Evolutionary conservation across 2,888 invertebrate genomes (phyloP), one percentile per base, ranked within the genome.

Genomic region (Dorcus parallelipipedus): DNA sequence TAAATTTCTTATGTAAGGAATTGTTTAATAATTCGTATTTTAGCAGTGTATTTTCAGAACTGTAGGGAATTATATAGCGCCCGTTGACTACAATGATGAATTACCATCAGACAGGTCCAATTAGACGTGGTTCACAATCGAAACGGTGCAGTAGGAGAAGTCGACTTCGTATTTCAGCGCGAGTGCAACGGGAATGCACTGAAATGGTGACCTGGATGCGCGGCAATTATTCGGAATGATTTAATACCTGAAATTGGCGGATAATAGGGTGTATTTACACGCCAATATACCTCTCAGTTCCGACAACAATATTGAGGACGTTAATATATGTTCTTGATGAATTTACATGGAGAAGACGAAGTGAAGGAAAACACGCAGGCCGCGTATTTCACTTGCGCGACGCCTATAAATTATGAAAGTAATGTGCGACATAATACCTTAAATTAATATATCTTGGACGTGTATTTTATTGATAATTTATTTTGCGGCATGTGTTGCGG

Each of bases 231-330:
- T 73, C 70, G 68, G 71, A 73, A 74, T 77, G 77, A 77, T 77
- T 77, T 76, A 77, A 74, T 75, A 74, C 73, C 73, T 75, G 72
- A 76, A 76, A 77, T 76, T 77, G 75, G 74, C 71, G 71, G 71
- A 75, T 76, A 76, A 76, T 76, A 69, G 76, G 71, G 70, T 70
- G 72, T 72, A 74, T 76, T 75, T 75, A 76, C 73, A 71, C 71
- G 71, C 72, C 73, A 70, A 75, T 75, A 75, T 73, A 73, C 70
- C 73, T 72, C 72, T 73, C 66, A 66, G 58, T 58, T 61, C 60
- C 56, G 60, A 60, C 60, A 60, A 60, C 60, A 57, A 60, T 60
- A 60, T 56, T 53, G 51, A 40, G 54, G 56, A 57, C 60, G 54
- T 51, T 60, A 57, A 60, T 60, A 56, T 60, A 60, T 60, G 60